Evolutionary conservation across 2,797 vertebrate genomes (phyloP).

Genomic region (Telmatherina bonti): DNA sequence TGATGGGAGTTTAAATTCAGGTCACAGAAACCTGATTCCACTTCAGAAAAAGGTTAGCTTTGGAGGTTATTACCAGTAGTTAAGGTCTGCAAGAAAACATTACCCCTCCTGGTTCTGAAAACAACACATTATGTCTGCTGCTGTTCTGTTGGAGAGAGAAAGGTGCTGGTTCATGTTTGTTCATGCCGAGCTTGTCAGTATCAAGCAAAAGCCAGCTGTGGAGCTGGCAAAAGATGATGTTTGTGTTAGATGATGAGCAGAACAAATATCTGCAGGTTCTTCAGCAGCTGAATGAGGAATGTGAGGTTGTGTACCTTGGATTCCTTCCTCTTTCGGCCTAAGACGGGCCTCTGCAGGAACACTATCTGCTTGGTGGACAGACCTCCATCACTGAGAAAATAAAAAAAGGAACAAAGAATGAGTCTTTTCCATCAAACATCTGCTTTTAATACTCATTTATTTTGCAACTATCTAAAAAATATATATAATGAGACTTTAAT

Average conservation of each 20-base stretch:
- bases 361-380: slow-evolving; percentile 98
- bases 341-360: slow-evolving; percentile 96
- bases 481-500: not conserved
- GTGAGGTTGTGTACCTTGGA: slow-evolving; percentile 87
- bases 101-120: slow-evolving; percentile 28
- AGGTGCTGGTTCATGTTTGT: slow-evolving; percentile 20
- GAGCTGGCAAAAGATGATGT: slow-evolving; percentile 28
- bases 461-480: not conserved
- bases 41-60: slow-evolving; percentile 50
- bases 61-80: slow-evolving; percentile 58
- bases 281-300: slow-evolving; percentile 49
- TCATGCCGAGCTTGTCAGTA: slow-evolving; percentile 27
- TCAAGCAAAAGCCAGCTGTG: slow-evolving; percentile 54
- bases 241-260: slow-evolving; percentile 31
- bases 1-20: slow-evolving; percentile 53
- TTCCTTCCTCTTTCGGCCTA: slow-evolving; percentile 93
- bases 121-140: slow-evolving; percentile 38
- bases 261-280: slow-evolving; percentile 37
- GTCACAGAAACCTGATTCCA: slow-evolving; percentile 54
- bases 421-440: not conserved
- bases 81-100: slow-evolving; percentile 37
- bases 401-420: slow-evolving; percentile 29
- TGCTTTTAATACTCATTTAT: slow-evolving; percentile 5
- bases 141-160: slow-evolving; percentile 29
- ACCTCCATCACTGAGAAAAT: slow-evolving; percentile 89